Evolutionary conservation across 92 coral and sea anemone genomes (phyloP), one percentile per base, ranked within the genome.

Genomic region (Nematostella vectensis): DNA sequence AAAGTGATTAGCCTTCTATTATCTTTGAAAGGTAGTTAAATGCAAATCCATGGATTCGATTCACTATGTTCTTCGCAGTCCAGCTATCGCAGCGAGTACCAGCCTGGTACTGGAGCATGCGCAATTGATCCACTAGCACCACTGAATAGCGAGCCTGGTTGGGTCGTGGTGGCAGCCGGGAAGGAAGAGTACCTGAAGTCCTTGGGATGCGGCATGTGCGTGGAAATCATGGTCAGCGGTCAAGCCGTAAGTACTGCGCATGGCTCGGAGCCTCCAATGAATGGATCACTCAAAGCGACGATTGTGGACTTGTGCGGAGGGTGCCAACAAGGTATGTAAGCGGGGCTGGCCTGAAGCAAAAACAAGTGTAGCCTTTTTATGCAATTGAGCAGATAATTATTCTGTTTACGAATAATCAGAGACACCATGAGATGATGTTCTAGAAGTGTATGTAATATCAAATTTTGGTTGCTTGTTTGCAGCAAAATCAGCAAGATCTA

Each of bases 161-260:
- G 86, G 86, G 78, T 83, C 23, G 69, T 53, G 56, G 94, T 83
- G 20, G 94, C 94, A 42, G 94, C 94, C 22, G 85, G 94, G 12
- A 13, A 65, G 59, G 74, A 59, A 17, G 79, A 78, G 27, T 83
- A 60, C 33, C 87, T 73, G 47, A 28, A 58, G 76, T 83, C 94
- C 2, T 68, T 83, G 26, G 94, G 94, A 19, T 83, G 94, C 55
- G 94, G 87, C 23, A 74, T 83, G 87, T 83, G 94, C 44, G 54
- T 79, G 6, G 94, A 83, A 74, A 69, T 83, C 26, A 69, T 58
- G 6, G 94, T 78, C 29, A 74, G 72, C 8, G 94, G 94, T 1
- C 68, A 71, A 39, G 78, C 80, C 31, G 55, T 67, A 43, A 55
- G 25, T 1, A 23, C 85, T 29, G 65, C 82, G 3, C 23, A 70